Evolutionary conservation across 2,888 invertebrate genomes (phyloP).

Genomic region (Scaptomyza reducta): DNA sequence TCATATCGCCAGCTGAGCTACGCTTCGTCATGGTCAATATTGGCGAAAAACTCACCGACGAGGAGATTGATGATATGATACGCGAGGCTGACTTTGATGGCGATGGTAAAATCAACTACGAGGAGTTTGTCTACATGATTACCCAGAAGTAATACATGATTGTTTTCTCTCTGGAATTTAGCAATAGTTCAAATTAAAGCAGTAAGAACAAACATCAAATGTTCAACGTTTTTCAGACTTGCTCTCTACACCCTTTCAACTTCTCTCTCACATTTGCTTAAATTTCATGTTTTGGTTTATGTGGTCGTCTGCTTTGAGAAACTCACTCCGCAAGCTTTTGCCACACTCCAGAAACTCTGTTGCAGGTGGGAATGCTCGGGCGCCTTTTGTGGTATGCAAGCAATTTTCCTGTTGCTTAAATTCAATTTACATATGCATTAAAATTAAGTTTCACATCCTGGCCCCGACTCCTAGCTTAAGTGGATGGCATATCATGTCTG

Average conservation of each 20-base stretch:
- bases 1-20: conserved; percentile 97
- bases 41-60: conserved; percentile 98
- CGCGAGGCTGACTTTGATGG: conserved; percentile 99
- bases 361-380: conserved; percentile 2
- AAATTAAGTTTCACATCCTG: conserved; percentile 52
- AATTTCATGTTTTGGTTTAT: conserved; percentile 53
- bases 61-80: conserved; percentile 99
- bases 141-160: conserved; percentile 90
- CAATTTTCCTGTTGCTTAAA: conserved; percentile 72
- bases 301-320: conserved; percentile 50
- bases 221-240: conserved; percentile 13
- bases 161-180: conserved; percentile 52
- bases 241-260: background rate
- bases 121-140: conserved; percentile 97
- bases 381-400: conserved; percentile 60
- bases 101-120: conserved; percentile 93
- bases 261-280: conserved; percentile 21
- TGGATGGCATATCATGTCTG: background rate
- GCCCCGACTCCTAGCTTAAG: background rate
- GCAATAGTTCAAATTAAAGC: conserved; percentile 44
- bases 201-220: background rate
- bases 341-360: conserved; percentile 10
- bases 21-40: conserved; percentile 99
- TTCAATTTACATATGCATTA: conserved; percentile 72
- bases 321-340: conserved; percentile 34